Evolutionary conservation across 23 tunicate genomes (phyloP).

Genomic region (Ciona savignyi): DNA sequence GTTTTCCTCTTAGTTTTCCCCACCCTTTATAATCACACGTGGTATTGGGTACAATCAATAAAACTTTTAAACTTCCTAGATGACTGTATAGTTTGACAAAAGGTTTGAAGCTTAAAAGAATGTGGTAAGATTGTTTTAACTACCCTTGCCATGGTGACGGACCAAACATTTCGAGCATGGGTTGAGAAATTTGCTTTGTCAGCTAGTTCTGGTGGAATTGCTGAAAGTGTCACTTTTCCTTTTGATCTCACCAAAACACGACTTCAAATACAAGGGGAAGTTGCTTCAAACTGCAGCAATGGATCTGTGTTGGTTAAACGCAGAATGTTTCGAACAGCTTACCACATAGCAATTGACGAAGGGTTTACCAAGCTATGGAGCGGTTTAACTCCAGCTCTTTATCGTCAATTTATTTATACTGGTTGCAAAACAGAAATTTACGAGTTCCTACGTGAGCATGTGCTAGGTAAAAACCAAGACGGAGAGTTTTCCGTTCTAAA

Average conservation of each 20-base stretch:
- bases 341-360: slow-evolving; percentile 54
- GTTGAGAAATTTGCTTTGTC: background rate
- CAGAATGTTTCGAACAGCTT: slow-evolving; percentile 71
- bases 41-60: too few species aligned
- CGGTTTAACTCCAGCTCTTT: slow-evolving; percentile 74
- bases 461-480: slow-evolving; percentile 42
- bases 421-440: slow-evolving; percentile 66
- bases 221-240: slow-evolving; percentile 84
- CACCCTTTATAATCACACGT: too few species aligned
- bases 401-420: slow-evolving; percentile 70
- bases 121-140: background rate
- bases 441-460: slow-evolving; percentile 54
- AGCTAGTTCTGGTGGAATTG: slow-evolving; percentile 62
- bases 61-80: too few species aligned
- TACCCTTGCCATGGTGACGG: background rate
- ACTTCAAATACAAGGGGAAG: slow-evolving; percentile 89
- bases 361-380: slow-evolving; percentile 75
- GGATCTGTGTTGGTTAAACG: slow-evolving; percentile 5
- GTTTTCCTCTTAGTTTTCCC: too few species aligned
- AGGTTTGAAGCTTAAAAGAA: too few species aligned
- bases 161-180: background rate
- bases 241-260: slow-evolving; percentile 89
- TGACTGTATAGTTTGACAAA: too few species aligned
- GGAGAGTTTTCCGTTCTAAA: slow-evolving; percentile 76
- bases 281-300: slow-evolving; percentile 38